phyloP scores from a whole-genome alignment of 2,888 invertebrate species.

The Poecilobothrus nobilitatus region DNA sequence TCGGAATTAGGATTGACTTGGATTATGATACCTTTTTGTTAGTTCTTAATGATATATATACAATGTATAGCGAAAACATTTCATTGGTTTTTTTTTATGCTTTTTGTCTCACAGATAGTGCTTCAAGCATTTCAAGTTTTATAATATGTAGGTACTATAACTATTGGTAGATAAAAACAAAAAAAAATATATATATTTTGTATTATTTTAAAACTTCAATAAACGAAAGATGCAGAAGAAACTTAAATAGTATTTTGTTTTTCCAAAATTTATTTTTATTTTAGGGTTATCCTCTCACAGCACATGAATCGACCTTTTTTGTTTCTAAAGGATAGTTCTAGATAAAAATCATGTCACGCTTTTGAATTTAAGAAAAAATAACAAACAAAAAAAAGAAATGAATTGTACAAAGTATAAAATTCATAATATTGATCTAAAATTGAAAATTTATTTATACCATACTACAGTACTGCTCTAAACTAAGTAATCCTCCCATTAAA shows the following conservation, averaged over 20 bases:
- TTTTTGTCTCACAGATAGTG: neutral
- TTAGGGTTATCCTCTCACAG: neutral
- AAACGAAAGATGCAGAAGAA: neutral
- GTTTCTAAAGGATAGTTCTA: constrained; percentile 1
- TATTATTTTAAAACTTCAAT: too few relatives aligned
- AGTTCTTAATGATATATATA: neutral
- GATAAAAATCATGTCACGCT: constrained; percentile 3
- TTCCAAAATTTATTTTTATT: neutral
- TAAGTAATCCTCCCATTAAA: too few relatives aligned
- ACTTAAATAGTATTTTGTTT: neutral
- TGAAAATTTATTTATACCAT: neutral
- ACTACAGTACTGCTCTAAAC: too few relatives aligned
- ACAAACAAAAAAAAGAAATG: neutral
- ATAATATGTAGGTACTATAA: neutral
- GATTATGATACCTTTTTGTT: neutral
- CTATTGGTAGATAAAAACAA: neutral
- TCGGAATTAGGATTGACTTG: too few relatives aligned
- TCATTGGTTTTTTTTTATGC: neutral
- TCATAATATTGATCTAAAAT: neutral
- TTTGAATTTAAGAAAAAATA: neutral
- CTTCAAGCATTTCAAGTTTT: neutral
- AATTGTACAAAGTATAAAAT: neutral
- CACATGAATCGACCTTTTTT: neutral
- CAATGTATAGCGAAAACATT: neutral
- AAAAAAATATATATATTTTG: neutral